Conservation (phyloP, 2,113 vertebrate genomes). For the Oreochromis tanganicae region DNA sequence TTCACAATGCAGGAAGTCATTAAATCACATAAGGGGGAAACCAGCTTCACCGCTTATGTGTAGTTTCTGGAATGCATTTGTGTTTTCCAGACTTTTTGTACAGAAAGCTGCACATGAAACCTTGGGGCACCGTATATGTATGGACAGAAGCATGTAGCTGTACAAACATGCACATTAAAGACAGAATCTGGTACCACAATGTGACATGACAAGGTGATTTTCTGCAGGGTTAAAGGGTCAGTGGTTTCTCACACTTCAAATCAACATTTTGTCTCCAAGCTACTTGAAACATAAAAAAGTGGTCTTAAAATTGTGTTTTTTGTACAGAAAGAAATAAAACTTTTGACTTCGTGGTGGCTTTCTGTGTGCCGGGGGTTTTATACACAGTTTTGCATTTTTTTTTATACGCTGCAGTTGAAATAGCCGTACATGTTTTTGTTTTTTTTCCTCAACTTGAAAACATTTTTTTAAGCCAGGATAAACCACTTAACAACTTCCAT, state of each 20-base stretch:
- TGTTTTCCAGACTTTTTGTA: background rate
- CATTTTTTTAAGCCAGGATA: background rate
- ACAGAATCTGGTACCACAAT: background rate
- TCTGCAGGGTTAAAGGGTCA: background rate
- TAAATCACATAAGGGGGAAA: constrained; percentile 14
- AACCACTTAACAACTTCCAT: background rate
- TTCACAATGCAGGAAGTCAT: constrained; percentile 20
- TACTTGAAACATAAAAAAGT: background rate
- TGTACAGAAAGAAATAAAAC: background rate
- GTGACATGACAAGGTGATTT: background rate
- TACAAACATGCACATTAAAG: background rate
- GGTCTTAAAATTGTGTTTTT: background rate
- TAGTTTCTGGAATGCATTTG: constrained; percentile 30
- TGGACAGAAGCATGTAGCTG: background rate
- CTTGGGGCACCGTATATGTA: background rate
- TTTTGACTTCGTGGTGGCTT: constrained; percentile 2
- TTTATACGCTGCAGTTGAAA: background rate
- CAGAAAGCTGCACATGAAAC: background rate
- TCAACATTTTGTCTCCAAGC: background rate
- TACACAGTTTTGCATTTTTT: background rate
- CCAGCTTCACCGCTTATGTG: background rate
- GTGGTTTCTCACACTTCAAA: background rate
- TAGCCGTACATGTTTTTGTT: background rate
- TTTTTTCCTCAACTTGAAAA: background rate
- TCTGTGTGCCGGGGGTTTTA: background rate